phyloP scores from a whole-genome alignment of 2,797 vertebrate genomes.

The Chiroxiphia lanceolata region DNA sequence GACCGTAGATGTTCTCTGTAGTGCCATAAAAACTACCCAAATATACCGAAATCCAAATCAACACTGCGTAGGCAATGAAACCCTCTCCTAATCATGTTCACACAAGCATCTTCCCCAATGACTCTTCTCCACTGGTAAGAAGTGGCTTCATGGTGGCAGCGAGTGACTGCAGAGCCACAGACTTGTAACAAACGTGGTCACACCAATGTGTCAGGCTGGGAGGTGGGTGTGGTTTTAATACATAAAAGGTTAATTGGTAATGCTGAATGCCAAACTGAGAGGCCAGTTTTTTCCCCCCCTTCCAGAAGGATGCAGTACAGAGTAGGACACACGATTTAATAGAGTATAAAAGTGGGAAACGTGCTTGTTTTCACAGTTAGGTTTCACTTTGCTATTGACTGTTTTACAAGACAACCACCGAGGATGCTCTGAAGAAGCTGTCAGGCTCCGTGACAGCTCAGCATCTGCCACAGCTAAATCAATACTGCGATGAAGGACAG shows the following conservation, averaged over 20 bases:
- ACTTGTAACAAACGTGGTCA: fast-evolving
- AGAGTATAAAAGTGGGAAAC: neutral
- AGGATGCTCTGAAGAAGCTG: constrained; percentile 7
- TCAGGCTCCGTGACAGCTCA: constrained; percentile 22
- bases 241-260: neutral
- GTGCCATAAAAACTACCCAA: neutral
- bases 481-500: neutral
- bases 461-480: constrained; percentile 38
- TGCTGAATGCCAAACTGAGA: neutral
- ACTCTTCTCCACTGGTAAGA: neutral
- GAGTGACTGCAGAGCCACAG: neutral
- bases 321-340: neutral
- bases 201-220: fast-evolving
- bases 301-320: neutral
- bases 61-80: neutral
- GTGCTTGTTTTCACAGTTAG: neutral
- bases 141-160: neutral
- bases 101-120: neutral
- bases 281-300: neutral
- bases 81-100: neutral
- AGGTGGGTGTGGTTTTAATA: neutral
- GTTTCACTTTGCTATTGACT: neutral
- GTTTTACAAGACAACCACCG: neutral
- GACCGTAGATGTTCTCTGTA: fast-evolving
- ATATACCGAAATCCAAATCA: neutral